Conservation (phyloP, 2,113 vertebrate species). For the Mastomys coucha region DNA sequence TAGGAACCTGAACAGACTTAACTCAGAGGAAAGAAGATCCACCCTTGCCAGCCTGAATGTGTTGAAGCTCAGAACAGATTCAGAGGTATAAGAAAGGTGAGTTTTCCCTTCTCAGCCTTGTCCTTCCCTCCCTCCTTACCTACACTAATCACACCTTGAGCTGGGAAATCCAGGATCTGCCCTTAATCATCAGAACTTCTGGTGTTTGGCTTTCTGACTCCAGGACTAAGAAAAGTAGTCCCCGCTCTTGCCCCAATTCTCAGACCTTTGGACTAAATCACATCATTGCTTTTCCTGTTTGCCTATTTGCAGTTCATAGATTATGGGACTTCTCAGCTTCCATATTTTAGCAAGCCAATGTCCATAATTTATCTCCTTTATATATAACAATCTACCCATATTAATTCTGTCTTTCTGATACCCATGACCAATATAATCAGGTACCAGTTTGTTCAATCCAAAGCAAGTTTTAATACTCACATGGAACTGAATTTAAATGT, state of each 20-base stretch:
- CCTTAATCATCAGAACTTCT: not conserved
- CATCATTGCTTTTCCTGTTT: not conserved
- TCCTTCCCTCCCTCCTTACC: no score
- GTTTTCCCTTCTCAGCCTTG: not conserved
- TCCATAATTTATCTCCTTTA: not conserved
- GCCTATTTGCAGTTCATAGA: not conserved
- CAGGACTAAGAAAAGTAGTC: not conserved
- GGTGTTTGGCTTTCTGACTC: not conserved
- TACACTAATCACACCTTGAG: not conserved
- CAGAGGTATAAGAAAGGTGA: not conserved
- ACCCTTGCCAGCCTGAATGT: not conserved
- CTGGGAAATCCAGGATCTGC: not conserved
- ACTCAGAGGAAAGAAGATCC: not conserved
- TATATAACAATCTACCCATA: not conserved
- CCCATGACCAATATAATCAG: not conserved
- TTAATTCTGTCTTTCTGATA: not conserved
- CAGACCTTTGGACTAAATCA: not conserved
- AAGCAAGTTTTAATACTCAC: not conserved
- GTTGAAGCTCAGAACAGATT: not conserved
- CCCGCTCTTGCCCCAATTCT: not conserved
- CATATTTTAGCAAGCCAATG: not conserved
- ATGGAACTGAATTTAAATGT: not conserved
- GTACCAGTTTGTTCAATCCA: not conserved
- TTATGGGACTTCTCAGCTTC: not conserved
- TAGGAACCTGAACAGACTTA: not conserved